Evolutionary conservation across 2,888 invertebrate species (phyloP), one percentile per base, ranked within the genome.

Genomic region (Bombylius major): DNA sequence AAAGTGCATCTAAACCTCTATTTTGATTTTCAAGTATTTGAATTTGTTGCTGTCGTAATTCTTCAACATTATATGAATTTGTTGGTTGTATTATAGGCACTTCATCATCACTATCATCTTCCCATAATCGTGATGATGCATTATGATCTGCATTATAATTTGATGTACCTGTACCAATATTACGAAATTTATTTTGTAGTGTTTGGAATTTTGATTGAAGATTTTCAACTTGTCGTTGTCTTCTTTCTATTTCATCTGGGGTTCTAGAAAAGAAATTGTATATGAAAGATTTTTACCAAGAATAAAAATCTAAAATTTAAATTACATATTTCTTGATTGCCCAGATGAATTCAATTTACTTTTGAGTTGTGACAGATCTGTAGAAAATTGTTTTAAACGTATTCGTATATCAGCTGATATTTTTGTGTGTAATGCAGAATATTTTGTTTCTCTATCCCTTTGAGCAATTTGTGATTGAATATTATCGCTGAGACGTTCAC

Each of bases 11-110:
- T 36, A 91, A 73, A 0, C 89, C 89, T 60, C 78, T 74, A 66
- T 91, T 86, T 78, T 91, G 90, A 60, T 86, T 84, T 82, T 78
- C 75, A 13, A 86, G 66, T 63, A 84, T 77, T 62, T 75, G 70
- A 47, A 80, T 77, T 65, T 86, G 84, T 45, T 80, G 78, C 33
- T 69, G 70, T 62, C 78, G 76, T 7, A 86, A 69, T 56, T 81
- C 78, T 39, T 69, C 65, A 4, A 79, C 72, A 12, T 75, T 72
- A 58, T 76, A 73, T 13, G 69, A 69, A 49, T 72, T 73, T 13
- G 66, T 64, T 47, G 65, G 62, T 48, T 71, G 67, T 39, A 75
- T 72, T 52, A 72, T 68, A 49, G 77, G 74, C 23, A 75, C 74
- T 58, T 75, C 76, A 50, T 73, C 73, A 42, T 76, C 72, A 48